Conservation (phyloP, 1,140 invertebrate species). For the Brachionus rotundiformis region DNA sequence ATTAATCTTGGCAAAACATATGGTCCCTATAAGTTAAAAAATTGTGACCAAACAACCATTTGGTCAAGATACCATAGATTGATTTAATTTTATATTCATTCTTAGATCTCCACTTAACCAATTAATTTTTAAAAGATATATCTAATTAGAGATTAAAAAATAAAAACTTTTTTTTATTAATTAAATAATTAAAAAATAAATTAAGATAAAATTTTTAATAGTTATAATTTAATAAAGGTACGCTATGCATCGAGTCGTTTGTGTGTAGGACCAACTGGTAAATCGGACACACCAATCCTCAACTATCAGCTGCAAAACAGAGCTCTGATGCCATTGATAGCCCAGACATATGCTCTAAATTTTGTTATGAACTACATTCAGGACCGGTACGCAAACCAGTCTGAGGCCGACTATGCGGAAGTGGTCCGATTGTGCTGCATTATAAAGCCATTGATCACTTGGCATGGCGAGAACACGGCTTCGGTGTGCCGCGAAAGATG, state of each 20-base stretch:
- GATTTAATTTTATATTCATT: too few relatives aligned
- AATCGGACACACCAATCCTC: conserved; percentile 61
- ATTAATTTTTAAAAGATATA: too few relatives aligned
- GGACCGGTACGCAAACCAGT: conserved; percentile 53
- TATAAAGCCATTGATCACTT: conserved; percentile 59
- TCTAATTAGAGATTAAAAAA: too few relatives aligned
- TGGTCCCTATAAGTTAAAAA: too few relatives aligned
- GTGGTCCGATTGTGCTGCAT: conserved; percentile 61
- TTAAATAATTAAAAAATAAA: background rate
- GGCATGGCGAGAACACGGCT: conserved; percentile 58
- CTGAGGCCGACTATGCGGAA: conserved; percentile 58
- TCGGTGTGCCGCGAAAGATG: conserved; percentile 59
- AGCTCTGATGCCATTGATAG: conserved; percentile 60
- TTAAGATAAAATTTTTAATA: background rate
- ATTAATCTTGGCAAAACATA: too few relatives aligned
- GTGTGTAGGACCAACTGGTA: conserved; percentile 60
- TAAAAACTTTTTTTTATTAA: background rate
- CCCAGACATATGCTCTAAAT: conserved; percentile 60
- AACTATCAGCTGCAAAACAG: conserved; percentile 61
- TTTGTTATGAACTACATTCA: conserved; percentile 61
- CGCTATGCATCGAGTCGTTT: conserved; percentile 60
- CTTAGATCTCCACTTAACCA: too few relatives aligned
- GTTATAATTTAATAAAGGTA: too few relatives aligned
- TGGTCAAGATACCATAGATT: too few relatives aligned
- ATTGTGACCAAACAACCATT: too few relatives aligned